phyloP scores from a whole-genome alignment of 2,888 invertebrate species.

The Agrotis ipsilon region DNA sequence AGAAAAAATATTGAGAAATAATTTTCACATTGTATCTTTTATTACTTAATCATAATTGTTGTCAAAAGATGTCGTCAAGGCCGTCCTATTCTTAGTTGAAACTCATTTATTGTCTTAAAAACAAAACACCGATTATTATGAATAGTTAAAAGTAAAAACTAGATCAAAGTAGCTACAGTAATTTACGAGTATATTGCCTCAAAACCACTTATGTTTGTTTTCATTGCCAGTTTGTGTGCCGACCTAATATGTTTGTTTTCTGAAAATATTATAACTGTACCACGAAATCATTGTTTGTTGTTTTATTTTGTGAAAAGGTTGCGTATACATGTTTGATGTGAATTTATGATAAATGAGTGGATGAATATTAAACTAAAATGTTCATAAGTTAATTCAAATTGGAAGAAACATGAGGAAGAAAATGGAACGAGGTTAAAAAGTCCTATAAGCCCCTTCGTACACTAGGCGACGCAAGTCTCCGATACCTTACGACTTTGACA shows the following conservation, averaged over 20 bases:
- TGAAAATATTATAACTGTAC: slow-evolving; percentile 35
- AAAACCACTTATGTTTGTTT: slow-evolving; percentile 24
- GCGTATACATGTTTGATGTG: background rate
- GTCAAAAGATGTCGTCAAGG: too few relatives aligned
- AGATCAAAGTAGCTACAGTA: slow-evolving; percentile 42
- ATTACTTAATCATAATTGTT: too few relatives aligned
- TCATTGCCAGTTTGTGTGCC: slow-evolving; percentile 34
- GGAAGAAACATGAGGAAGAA: background rate
- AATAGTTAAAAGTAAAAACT: slow-evolving; percentile 42
- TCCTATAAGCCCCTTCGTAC: too few relatives aligned
- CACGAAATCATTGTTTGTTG: slow-evolving; percentile 31
- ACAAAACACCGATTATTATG: background rate
- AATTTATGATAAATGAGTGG: background rate
- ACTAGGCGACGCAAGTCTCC: too few relatives aligned
- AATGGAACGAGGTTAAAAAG: background rate
- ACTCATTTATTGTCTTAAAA: too few relatives aligned
- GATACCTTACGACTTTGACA: too few relatives aligned
- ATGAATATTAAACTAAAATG: background rate
- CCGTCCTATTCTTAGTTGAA: too few relatives aligned
- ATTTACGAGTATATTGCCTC: slow-evolving; percentile 41
- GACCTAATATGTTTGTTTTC: slow-evolving; percentile 48
- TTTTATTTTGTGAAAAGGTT: slow-evolving; percentile 8
- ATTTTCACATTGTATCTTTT: too few relatives aligned
- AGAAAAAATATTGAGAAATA: too few relatives aligned
- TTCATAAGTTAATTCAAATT: background rate